A percentile compares a stretch with the other conserved stretches of the same genome.
phyloP scores from a whole-genome alignment of 2,113 vertebrate genomes.

The Gasterosteus nipponicus region DNA sequence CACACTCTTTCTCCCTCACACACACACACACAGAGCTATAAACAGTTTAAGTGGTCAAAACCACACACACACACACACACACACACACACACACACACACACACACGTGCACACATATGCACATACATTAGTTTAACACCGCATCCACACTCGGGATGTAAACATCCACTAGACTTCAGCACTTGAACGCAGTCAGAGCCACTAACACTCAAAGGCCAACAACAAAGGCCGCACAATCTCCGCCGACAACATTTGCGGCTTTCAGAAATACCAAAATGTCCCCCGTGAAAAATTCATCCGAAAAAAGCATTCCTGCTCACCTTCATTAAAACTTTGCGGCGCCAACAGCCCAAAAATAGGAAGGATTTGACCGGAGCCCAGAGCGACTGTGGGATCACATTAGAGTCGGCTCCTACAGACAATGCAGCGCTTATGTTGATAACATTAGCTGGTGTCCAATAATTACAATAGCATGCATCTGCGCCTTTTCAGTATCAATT shows the following conservation, averaged over 20 bases:
- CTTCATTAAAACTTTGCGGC: conserved; percentile 70
- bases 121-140: conserved; percentile 43
- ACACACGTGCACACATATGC: conserved; percentile 30
- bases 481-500: conserved; percentile 75
- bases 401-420: conserved; percentile 65
- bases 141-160: conserved; percentile 47
- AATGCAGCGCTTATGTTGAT: conserved; percentile 62
- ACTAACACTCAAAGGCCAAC: conserved; percentile 55
- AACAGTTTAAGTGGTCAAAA: conserved; percentile 68
- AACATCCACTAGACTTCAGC: conserved; percentile 59
- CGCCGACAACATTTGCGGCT: conserved; percentile 55
- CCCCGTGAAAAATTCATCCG: conserved; percentile 66
- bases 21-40: conserved; percentile 46
- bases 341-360: conserved; percentile 66
- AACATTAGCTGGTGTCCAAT: conserved; percentile 69
- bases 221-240: conserved; percentile 63
- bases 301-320: conserved; percentile 63
- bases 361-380: conserved; percentile 56
- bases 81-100: conserved; percentile 23
- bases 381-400: conserved; percentile 67
- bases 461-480: conserved; percentile 65
- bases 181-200: conserved; percentile 52
- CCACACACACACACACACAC: conserved; percentile 41
- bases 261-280: conserved; percentile 60
- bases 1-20: conserved; percentile 40